A percentile compares a stretch with the other conserved stretches of the same genome.
Evolutionary conservation across 2,113 vertebrate species (phyloP).

Genomic region (Psittacara wagleri): DNA sequence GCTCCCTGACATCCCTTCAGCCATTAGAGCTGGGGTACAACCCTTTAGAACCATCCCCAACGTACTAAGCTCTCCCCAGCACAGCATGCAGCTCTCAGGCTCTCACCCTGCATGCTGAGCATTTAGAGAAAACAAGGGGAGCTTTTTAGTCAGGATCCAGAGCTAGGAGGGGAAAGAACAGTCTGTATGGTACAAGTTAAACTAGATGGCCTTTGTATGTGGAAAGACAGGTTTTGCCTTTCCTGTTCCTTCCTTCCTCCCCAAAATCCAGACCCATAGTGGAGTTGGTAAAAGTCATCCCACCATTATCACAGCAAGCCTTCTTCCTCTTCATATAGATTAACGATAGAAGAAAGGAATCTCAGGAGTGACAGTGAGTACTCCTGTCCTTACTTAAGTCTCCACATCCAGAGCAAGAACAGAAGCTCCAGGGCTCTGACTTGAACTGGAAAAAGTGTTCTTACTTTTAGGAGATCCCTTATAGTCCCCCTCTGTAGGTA

Average conservation of each 20-base stretch:
- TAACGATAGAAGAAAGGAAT: rapidly evolving
- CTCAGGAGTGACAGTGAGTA: rapidly evolving
- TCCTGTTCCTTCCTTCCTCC: neutral
- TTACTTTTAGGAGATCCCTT: rapidly evolving
- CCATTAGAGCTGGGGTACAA: neutral
- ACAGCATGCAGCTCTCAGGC: rapidly evolving
- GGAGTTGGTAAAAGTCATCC: rapidly evolving
- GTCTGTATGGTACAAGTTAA: rapidly evolving
- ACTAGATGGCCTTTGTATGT: rapidly evolving
- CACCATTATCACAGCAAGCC: rapidly evolving
- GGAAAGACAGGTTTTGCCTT: rapidly evolving
- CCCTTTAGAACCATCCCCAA: no score
- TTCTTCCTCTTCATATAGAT: rapidly evolving
- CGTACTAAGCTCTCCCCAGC: neutral
- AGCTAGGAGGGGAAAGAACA: neutral
- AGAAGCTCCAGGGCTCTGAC: neutral
- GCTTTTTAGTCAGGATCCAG: neutral
- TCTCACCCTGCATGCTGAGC: neutral
- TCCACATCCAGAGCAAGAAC: rapidly evolving
- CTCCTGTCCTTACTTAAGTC: rapidly evolving
- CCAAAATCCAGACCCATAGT: neutral
- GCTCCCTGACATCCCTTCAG: neutral
- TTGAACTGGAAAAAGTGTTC: rapidly evolving
- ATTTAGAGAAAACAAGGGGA: neutral
- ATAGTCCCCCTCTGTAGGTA: rapidly evolving